Percentiles rank a stretch among this genome's conserved stretches.
Conservation (phyloP, 2,797 vertebrate genomes). For the Phoxinus dragarum region DNA sequence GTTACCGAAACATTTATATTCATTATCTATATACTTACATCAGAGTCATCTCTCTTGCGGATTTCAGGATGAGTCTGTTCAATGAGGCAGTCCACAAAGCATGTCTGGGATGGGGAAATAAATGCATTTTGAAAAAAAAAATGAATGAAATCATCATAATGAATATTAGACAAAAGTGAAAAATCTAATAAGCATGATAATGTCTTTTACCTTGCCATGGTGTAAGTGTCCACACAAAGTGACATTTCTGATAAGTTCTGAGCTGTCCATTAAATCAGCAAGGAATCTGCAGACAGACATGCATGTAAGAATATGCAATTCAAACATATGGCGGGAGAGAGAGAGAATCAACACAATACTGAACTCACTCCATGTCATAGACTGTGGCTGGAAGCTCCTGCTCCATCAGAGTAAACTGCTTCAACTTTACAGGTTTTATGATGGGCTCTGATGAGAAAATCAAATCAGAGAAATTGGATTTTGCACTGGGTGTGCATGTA, state of each 20-base stretch:
- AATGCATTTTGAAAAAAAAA: too few relatives aligned
- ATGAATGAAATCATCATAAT: too few relatives aligned
- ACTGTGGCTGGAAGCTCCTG: conserved; percentile 94
- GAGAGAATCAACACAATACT: too few relatives aligned
- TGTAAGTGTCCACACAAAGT: conserved; percentile 98
- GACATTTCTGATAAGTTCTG: conserved; percentile 96
- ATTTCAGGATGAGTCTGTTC: conserved; percentile 98
- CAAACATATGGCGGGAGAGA: not conserved
- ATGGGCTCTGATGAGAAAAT: conserved; percentile 86
- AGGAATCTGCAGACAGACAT: conserved; percentile 83
- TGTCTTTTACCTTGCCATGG: conserved; percentile 88
- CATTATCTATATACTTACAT: conserved; percentile 81
- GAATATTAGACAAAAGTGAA: not conserved
- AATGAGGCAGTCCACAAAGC: conserved; percentile 97
- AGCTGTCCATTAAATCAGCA: conserved; percentile 97
- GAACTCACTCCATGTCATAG: conserved; percentile 97
- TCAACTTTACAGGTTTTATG: conserved; percentile 96
- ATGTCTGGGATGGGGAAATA: conserved; percentile 79
- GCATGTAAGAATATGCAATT: not conserved
- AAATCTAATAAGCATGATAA: not conserved
- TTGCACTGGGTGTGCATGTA: not conserved
- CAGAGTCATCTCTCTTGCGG: conserved; percentile 92
- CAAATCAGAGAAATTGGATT: not conserved
- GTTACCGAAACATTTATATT: not conserved
- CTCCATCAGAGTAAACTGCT: conserved; percentile 96